phyloP scores from a whole-genome alignment of 2,797 vertebrate species.

The Thamnophis elegans region DNA sequence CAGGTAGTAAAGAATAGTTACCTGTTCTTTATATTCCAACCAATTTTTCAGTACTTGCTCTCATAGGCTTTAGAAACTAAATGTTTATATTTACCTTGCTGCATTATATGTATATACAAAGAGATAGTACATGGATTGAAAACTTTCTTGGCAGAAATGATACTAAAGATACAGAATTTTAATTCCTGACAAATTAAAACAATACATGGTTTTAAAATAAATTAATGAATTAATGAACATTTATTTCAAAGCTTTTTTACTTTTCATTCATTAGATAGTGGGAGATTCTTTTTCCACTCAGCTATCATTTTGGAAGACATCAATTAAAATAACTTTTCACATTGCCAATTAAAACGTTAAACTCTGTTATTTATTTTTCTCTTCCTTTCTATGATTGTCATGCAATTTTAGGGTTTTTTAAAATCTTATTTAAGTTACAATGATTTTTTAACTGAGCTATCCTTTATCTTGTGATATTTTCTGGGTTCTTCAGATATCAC shows the following conservation, averaged over 20 bases:
- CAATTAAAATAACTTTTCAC: neutral
- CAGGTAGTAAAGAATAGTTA: neutral
- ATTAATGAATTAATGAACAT: neutral
- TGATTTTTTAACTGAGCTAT: neutral
- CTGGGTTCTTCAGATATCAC: neutral
- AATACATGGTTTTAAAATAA: neutral
- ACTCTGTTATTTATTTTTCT: neutral
- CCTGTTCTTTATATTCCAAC: neutral
- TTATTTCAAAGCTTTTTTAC: neutral
- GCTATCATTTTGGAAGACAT: neutral
- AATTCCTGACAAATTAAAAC: neutral
- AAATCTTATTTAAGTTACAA: neutral
- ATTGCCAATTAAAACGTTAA: neutral
- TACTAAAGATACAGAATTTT: neutral
- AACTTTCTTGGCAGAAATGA: neutral
- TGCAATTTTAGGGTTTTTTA: neutral
- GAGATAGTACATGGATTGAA: neutral
- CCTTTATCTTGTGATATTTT: neutral
- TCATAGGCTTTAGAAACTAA: neutral
- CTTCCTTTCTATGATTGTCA: neutral
- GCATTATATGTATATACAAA: neutral
- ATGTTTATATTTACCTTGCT: neutral
- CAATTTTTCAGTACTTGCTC: neutral
- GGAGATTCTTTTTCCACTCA: neutral
- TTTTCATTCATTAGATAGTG: neutral